phyloP scores from a whole-genome alignment of 2,797 vertebrate species.

The Intellagama lesueurii region DNA sequence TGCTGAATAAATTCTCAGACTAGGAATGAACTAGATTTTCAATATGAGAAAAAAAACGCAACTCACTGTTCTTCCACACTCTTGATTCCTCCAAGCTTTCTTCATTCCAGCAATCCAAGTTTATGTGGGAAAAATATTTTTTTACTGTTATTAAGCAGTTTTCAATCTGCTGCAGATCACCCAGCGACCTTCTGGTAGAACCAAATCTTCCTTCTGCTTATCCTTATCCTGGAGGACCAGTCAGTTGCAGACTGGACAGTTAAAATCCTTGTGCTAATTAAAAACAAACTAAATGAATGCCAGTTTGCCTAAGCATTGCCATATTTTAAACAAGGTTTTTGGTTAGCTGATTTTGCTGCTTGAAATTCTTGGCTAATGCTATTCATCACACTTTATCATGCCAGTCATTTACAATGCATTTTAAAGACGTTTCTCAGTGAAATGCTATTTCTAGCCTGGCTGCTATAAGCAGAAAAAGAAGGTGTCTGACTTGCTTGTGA shows the following conservation, averaged over 20 bases:
- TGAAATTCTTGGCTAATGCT: background rate
- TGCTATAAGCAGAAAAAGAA: background rate
- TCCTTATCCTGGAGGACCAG: background rate
- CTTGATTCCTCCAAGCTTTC: background rate
- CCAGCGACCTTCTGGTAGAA: background rate
- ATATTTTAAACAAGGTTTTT: background rate
- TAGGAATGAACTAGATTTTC: background rate
- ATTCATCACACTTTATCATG: background rate
- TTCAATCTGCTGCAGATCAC: background rate
- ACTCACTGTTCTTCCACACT: background rate
- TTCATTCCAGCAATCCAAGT: background rate
- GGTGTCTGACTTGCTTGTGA: background rate
- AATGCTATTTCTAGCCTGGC: background rate
- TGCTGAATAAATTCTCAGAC: background rate
- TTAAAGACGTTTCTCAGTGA: background rate
- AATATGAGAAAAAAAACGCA: background rate
- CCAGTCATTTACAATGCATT: background rate
- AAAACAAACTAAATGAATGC: background rate
- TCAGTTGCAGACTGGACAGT: background rate
- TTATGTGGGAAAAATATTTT: background rate
- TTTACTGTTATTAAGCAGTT: background rate
- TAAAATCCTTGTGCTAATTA: background rate
- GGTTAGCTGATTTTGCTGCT: background rate
- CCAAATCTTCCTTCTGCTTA: background rate
- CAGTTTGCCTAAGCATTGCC: background rate